These are phyloP conservation scores for Pyxicephalus adspersus DNA, from an alignment of 2,113 vertebrate species.

Conservation along the genomic window DNA sequence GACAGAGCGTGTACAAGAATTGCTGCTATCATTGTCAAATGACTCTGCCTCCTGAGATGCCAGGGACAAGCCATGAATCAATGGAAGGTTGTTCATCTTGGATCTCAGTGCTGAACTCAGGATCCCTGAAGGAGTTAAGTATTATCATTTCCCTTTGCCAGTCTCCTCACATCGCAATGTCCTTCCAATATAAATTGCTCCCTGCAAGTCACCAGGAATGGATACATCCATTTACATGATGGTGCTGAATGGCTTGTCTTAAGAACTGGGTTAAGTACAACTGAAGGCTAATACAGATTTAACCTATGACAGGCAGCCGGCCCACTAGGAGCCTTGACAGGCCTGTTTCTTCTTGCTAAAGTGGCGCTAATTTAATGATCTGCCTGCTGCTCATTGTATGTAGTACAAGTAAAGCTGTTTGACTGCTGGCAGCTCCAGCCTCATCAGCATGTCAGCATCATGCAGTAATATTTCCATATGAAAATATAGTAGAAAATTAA, in stretches of 20 bases:
- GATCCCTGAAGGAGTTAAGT: slow-evolving; percentile 22
- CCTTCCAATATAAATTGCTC: slow-evolving; percentile 37
- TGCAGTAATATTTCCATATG: too few relatives aligned
- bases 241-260: slow-evolving; percentile 38
- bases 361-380: slow-evolving; percentile 50
- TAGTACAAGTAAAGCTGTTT: slow-evolving; percentile 55
- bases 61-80: background rate
- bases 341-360: slow-evolving; percentile 39
- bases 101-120: background rate
- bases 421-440: background rate
- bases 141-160: background rate
- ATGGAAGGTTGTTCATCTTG: background rate
- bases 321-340: slow-evolving; percentile 57
- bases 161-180: slow-evolving; percentile 30
- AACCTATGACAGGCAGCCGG: slow-evolving; percentile 60
- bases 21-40: slow-evolving; percentile 28
- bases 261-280: slow-evolving; percentile 19
- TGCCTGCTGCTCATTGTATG: slow-evolving; percentile 46
- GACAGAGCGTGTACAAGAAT: slow-evolving; percentile 17
- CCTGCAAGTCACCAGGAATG: slow-evolving; percentile 30
- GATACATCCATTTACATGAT: slow-evolving; percentile 43
- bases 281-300: slow-evolving; percentile 56
- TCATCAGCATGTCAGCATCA: background rate
- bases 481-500: too few relatives aligned
- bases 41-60: background rate